Base-by-base conservation (phyloP, 2,888 invertebrate species). In the Eupeodes luniger region DNA sequence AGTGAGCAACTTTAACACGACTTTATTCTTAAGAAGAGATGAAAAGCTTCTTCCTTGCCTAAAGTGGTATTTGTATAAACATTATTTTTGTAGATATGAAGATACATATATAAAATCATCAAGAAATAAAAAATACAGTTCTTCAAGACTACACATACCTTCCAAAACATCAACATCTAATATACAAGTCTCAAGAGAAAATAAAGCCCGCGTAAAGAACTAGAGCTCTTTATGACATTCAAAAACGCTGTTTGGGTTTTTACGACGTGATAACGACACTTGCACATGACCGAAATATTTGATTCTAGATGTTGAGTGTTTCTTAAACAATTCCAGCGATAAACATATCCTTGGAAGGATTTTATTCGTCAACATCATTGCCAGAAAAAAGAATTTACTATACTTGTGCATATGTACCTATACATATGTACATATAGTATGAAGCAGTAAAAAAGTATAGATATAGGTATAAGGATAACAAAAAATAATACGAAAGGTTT, bases 261-360 rank as follows among this genome's bases (percentile, higher is more conserved):
- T 88, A 88, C 85, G 88, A 88, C 36, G 81, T 74, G 88, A 78
- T 88, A 88, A 88, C 88, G 81, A 75, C 81, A 70, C 81, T 70
- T 75, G 85, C 81, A 85, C 77, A 85, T 78, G 81, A 85, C 81
- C 70, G 62, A 85, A 85, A 75, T 81, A 77, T 77, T 55, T 51
- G 80, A 51, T 80, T 78, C 34, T 44, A 40, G 40, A 36, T 81
- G 67, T 75, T 53, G 84, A 88, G 88, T 88, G 85, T 85, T 80
- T 78, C 77, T 76, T 66, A 70, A 72, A 77, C 80, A 76, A 77
- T 69, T 88, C 34, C 59, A 78, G 16, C 81, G 88, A 88, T 88
- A 88, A 88, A 81, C 88, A 78, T 85, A 76, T 88, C 88, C 77
- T 88, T 76, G 44, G 57, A 76, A 55, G 81, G 85, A 78, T 88